phyloP scores from a whole-genome alignment of 2,888 invertebrate genomes.

The Drosophila mimica region DNA sequence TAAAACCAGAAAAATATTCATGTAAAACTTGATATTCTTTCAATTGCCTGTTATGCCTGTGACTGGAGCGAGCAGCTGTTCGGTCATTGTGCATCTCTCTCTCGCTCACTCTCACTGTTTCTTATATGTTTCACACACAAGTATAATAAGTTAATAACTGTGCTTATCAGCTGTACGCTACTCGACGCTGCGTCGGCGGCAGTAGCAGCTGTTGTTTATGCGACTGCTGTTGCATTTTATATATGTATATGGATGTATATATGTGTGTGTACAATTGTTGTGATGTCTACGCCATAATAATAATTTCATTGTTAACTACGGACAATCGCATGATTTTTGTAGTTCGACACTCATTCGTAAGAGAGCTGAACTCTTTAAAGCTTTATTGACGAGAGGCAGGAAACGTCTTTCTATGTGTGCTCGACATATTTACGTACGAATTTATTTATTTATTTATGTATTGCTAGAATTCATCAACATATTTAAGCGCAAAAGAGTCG shows the following conservation, averaged over 20 bases:
- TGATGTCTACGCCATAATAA: constrained; percentile 18
- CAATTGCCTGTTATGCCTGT: constrained; percentile 42
- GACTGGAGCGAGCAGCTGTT: constrained; percentile 52
- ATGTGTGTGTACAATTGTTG: constrained; percentile 16
- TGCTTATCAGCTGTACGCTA: constrained; percentile 74
- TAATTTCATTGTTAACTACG: constrained; percentile 31
- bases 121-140: constrained; percentile 10
- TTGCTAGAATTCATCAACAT: constrained; percentile 28
- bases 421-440: constrained; percentile 7
- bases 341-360: constrained; percentile 20
- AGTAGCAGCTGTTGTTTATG: constrained; percentile 60
- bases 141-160: constrained; percentile 43
- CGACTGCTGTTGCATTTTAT: constrained; percentile 23
- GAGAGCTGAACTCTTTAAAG: constrained; percentile 17
- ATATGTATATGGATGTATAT: background rate
- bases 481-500: constrained; percentile 17
- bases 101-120: constrained; percentile 10
- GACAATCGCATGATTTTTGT: constrained; percentile 1
- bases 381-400: constrained; percentile 48
- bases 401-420: constrained; percentile 32
- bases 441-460: constrained; percentile 13
- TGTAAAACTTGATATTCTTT: constrained; percentile 58
- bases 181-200: constrained; percentile 21
- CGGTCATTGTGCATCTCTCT: too few relatives aligned
- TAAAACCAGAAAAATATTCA: constrained; percentile 67